A percentile compares a stretch with the other conserved stretches of the same genome.
Conservation (phyloP, 92 coral and sea anemone genomes). For the Epizoanthus illoricatus region DNA sequence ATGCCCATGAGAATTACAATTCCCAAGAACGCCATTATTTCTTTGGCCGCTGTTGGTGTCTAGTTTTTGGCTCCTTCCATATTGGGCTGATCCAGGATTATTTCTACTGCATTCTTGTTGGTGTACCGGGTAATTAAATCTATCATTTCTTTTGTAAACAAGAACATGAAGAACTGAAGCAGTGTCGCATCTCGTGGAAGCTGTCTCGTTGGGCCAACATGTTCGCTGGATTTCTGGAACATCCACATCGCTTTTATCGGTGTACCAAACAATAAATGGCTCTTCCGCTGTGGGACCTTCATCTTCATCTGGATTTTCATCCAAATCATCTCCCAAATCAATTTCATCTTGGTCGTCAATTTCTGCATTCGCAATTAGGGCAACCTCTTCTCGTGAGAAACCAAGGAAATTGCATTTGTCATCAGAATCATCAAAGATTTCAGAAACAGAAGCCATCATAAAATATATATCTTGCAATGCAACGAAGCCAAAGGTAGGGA, state of each 20-base stretch:
- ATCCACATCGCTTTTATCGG: conserved; percentile 18
- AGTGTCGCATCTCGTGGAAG: conserved; percentile 23
- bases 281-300: no score
- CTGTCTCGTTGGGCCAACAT: conserved; percentile 25
- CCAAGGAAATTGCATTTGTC: neutral
- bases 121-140: neutral
- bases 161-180: conserved; percentile 20
- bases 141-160: conserved; percentile 21
- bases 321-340: conserved; percentile 19
- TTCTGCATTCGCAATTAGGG: neutral
- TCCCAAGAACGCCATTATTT: conserved; percentile 27
- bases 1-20: conserved; percentile 10
- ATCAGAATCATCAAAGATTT: neutral
- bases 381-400: conserved; percentile 6
- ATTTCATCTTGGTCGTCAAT: conserved; percentile 16
- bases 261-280: conserved; percentile 19
- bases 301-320: conserved; percentile 4
- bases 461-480: neutral
- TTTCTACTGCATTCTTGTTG: neutral
- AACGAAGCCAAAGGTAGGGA: neutral
- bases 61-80: neutral
- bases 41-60: neutral
- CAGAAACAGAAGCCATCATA: conserved; percentile 8
- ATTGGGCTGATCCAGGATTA: no score
- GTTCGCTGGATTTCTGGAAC: conserved; percentile 18